phyloP scores from a whole-genome alignment of 92 coral and sea anemone species.

The Heliopora coerulea region DNA sequence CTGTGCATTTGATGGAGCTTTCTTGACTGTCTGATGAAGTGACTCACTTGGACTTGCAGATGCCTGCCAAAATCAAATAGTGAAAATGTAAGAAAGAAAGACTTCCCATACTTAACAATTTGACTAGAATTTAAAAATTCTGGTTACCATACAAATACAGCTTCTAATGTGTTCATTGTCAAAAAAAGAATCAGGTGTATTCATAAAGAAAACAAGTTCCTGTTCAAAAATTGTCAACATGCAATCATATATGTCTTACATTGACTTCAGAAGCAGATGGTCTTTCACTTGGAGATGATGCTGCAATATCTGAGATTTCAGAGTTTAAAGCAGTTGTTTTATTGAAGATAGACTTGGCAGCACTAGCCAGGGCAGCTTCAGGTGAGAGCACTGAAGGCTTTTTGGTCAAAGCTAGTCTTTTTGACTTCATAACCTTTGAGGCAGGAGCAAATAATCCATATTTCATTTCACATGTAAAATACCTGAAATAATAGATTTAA shows the following conservation, averaged over 20 bases:
- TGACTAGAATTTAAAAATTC: too few species aligned
- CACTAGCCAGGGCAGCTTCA: conserved; percentile 38
- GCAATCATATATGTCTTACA: conserved; percentile 9
- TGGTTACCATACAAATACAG: too few species aligned
- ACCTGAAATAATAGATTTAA: conserved; percentile 46
- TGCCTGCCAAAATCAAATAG: conserved; percentile 3
- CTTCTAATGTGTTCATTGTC: too few species aligned
- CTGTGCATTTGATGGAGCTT: conserved; percentile 25
- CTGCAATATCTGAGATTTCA: conserved; percentile 3
- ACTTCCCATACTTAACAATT: too few species aligned
- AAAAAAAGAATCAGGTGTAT: too few species aligned
- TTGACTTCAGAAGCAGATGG: conserved; percentile 1
- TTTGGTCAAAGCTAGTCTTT: conserved; percentile 47
- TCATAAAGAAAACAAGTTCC: too few species aligned
- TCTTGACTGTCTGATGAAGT: conserved; percentile 24
- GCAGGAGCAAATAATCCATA: conserved; percentile 96
- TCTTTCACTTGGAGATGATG: conserved; percentile 7
- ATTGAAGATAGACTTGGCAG: conserved; percentile 42
- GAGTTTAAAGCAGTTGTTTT: conserved; percentile 1
- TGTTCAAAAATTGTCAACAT: too few species aligned
- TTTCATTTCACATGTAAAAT: conserved; percentile 83
- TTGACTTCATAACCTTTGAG: conserved; percentile 77
- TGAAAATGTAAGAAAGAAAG: too few species aligned
- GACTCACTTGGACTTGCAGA: conserved; percentile 22
- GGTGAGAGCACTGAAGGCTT: conserved; percentile 40